A percentile compares a stretch with the other conserved stretches of the same genome.
These are phyloP conservation scores for Caradrina kadenii DNA, from an alignment of 2,888 invertebrate genomes.

Conservation along the genomic window DNA sequence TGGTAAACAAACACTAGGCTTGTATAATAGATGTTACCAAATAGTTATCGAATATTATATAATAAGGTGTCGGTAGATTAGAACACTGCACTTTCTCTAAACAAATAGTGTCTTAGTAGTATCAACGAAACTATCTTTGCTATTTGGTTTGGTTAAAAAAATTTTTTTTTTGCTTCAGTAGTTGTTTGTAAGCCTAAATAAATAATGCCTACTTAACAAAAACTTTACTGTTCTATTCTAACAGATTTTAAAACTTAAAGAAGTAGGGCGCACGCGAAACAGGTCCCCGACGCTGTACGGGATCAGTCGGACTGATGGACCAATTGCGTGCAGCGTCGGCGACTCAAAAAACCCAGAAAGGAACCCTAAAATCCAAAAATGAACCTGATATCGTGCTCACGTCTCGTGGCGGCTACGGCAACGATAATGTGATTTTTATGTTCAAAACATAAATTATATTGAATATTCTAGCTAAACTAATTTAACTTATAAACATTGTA, in stretches of 20 bases:
- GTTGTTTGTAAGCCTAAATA: background rate
- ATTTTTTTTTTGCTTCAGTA: background rate
- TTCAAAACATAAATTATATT: too few species aligned
- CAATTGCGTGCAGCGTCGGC: too few species aligned
- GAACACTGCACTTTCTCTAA: slow-evolving; percentile 21
- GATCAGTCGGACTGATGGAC: too few species aligned
- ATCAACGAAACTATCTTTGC: background rate
- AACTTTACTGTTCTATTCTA: background rate
- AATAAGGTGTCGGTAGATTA: background rate
- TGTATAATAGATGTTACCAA: background rate
- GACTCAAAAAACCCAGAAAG: too few species aligned
- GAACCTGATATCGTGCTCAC: too few species aligned
- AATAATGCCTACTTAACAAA: background rate
- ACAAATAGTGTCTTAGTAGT: background rate
- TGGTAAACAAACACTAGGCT: background rate
- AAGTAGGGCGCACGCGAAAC: slow-evolving; percentile 3
- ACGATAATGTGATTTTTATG: slow-evolving; percentile 10
- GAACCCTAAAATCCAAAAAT: too few species aligned
- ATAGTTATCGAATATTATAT: slow-evolving; percentile 1
- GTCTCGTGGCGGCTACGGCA: too few species aligned
- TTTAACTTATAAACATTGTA: too few species aligned
- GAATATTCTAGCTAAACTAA: too few species aligned
- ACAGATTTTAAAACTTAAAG: slow-evolving; percentile 1
- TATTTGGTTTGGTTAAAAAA: too few species aligned
- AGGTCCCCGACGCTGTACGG: too few species aligned